A percentile compares a stretch with the other conserved stretches of the same genome.
Conservation (phyloP, 1,140 invertebrate genomes). For the Scaptomyza montana region DNA sequence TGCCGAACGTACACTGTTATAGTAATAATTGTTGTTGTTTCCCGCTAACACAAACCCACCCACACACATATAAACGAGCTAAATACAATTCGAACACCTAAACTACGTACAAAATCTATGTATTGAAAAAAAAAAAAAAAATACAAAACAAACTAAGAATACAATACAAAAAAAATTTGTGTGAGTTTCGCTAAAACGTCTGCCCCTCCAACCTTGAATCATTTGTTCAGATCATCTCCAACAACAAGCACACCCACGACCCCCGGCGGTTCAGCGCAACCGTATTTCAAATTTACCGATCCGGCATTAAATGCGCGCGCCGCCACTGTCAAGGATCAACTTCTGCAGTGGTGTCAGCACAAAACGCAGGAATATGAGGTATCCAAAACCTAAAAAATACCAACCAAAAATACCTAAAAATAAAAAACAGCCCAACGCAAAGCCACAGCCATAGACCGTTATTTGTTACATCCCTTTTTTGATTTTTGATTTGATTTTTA, state of each 20-base stretch:
- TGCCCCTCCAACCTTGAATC: conserved; percentile 73
- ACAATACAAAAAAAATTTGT: conserved; percentile 45
- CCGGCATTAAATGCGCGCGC: conserved; percentile 93
- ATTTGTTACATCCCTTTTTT: conserved; percentile 29
- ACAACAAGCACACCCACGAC: conserved; percentile 86
- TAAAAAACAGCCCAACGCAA: conserved; percentile 33
- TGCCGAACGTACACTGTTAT: conserved; percentile 4
- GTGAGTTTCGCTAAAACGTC: conserved; percentile 79
- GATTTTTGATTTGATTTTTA: conserved; percentile 31
- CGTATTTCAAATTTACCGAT: conserved; percentile 94
- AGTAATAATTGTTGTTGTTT: conserved; percentile 61
- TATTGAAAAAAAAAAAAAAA: conserved; percentile 35
- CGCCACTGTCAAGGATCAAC: conserved; percentile 96
- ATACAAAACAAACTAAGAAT: conserved; percentile 22
- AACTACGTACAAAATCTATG: conserved; percentile 31
- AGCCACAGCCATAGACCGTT: conserved; percentile 55
- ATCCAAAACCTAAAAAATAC: conserved; percentile 65
- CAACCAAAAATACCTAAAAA: conserved; percentile 21
- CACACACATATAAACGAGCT: conserved; percentile 33
- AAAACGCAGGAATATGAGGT: conserved; percentile 98
- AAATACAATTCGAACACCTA: conserved; percentile 42
- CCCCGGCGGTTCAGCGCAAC: conserved; percentile 85
- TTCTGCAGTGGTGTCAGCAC: conserved; percentile 97
- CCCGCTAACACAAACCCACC: conserved; percentile 62
- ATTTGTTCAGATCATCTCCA: conserved; percentile 86